phyloP scores from a whole-genome alignment of 1,140 invertebrate genomes.

The Atta colombica region DNA sequence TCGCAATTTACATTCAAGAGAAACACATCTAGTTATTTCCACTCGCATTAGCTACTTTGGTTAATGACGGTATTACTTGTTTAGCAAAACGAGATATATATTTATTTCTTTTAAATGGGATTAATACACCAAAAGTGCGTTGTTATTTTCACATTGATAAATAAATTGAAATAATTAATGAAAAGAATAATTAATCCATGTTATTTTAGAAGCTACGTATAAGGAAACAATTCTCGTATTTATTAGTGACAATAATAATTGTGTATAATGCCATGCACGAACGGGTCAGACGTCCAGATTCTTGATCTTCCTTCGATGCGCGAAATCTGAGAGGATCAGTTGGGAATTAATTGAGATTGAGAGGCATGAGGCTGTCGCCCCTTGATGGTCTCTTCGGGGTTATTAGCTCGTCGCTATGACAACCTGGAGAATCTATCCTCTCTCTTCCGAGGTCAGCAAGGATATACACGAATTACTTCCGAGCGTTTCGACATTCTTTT shows the following conservation, averaged over 20 bases:
- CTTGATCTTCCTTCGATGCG: slow-evolving; percentile 15
- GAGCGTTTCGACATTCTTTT: neutral
- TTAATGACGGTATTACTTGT: neutral
- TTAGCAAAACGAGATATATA: neutral
- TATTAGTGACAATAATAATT: neutral
- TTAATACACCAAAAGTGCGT: neutral
- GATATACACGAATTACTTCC: neutral
- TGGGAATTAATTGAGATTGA: slow-evolving; percentile 48
- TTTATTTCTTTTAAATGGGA: neutral
- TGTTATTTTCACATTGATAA: neutral
- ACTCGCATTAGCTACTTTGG: neutral
- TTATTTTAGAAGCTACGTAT: neutral
- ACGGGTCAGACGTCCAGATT: slow-evolving; percentile 24
- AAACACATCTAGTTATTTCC: neutral
- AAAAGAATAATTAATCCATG: neutral
- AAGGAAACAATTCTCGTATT: neutral
- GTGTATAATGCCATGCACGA: neutral
- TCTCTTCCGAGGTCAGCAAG: slow-evolving; percentile 42
- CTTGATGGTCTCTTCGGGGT: slow-evolving; percentile 26
- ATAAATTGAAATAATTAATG: neutral
- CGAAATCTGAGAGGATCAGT: slow-evolving; percentile 32
- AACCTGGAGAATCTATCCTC: slow-evolving; percentile 52
- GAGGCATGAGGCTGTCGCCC: slow-evolving; percentile 1
- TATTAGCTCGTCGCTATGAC: slow-evolving; percentile 56
- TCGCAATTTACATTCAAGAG: slow-evolving; percentile 4